A percentile compares a stretch with the other conserved stretches of the same genome.
phyloP scores from a whole-genome alignment of 2,888 invertebrate genomes.

The Brenthis hecate region DNA sequence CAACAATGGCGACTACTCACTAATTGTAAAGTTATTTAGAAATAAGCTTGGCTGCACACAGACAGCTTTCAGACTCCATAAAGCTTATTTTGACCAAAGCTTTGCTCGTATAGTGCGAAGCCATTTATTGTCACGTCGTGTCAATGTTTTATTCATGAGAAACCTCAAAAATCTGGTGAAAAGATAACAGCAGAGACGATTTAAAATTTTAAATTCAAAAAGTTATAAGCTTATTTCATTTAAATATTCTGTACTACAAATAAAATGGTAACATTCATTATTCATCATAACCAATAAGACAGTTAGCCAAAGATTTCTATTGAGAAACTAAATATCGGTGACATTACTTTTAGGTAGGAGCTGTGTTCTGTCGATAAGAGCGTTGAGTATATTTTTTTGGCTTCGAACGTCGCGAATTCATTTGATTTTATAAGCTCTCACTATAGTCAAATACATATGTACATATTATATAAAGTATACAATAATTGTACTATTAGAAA shows the following conservation, averaged over 20 bases:
- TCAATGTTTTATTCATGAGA: slow-evolving; percentile 23
- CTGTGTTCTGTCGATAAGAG: too few relatives aligned
- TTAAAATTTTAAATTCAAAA: slow-evolving; percentile 17
- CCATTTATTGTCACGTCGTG: slow-evolving; percentile 20
- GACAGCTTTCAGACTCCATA: slow-evolving; percentile 14
- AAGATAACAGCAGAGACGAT: slow-evolving; percentile 13
- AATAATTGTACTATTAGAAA: too few relatives aligned
- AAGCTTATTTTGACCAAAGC: slow-evolving; percentile 17
- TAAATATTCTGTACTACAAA: slow-evolving; percentile 13
- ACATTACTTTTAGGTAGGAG: too few relatives aligned
- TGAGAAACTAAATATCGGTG: too few relatives aligned
- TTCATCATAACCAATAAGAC: slow-evolving; percentile 2
- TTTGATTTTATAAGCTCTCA: too few relatives aligned
- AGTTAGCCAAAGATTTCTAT: neutral
- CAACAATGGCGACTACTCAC: slow-evolving; percentile 4
- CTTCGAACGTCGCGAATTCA: too few relatives aligned
- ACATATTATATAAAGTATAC: too few relatives aligned
- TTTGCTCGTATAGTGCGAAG: slow-evolving; percentile 10
- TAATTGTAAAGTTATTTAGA: slow-evolving; percentile 9
- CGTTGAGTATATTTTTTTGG: too few relatives aligned
- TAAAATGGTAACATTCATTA: slow-evolving; percentile 5
- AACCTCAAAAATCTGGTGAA: slow-evolving; percentile 19
- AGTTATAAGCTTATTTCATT: slow-evolving; percentile 10
- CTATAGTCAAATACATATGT: too few relatives aligned
- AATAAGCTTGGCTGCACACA: slow-evolving; percentile 12